Percentiles rank a stretch among this genome's conserved stretches.
phyloP scores from a whole-genome alignment of 2,888 invertebrate species.

The Eudemis profundana region DNA sequence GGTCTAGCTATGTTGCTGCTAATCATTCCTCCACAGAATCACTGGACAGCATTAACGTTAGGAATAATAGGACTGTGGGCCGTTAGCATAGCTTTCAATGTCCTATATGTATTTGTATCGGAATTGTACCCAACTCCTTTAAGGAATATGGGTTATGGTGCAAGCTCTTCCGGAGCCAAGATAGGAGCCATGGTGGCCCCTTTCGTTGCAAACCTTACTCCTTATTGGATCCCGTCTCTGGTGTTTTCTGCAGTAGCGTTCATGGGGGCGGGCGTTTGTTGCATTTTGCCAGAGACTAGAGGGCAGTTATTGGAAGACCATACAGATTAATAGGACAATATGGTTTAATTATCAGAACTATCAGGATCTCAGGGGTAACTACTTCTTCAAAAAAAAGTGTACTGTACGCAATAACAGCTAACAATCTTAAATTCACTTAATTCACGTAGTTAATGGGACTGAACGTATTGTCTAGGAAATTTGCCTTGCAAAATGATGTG shows the following conservation, averaged over 20 bases:
- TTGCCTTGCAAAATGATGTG: too few species aligned
- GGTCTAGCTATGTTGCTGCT: slow-evolving; percentile 56
- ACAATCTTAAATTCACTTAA: too few species aligned
- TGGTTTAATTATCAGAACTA: too few species aligned
- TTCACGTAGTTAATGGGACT: too few species aligned
- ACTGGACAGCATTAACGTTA: slow-evolving; percentile 53
- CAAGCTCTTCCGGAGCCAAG: slow-evolving; percentile 59
- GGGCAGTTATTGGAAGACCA: slow-evolving; percentile 61
- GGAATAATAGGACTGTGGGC: slow-evolving; percentile 56
- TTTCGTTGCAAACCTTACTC: slow-evolving; percentile 60
- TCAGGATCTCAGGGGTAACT: too few species aligned
- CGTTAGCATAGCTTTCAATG: slow-evolving; percentile 50
- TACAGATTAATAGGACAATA: too few species aligned
- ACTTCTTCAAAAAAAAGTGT: too few species aligned
- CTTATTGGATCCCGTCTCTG: slow-evolving; percentile 61
- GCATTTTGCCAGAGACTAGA: slow-evolving; percentile 68
- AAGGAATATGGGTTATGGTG: slow-evolving; percentile 65
- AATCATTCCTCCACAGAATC: slow-evolving; percentile 54
- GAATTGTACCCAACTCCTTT: slow-evolving; percentile 69
- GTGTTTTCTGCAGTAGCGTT: slow-evolving; percentile 61
- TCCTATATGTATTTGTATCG: slow-evolving; percentile 58
- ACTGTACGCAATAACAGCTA: too few species aligned
- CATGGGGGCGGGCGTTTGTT: slow-evolving; percentile 56
- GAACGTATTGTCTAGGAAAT: too few species aligned
- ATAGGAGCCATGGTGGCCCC: slow-evolving; percentile 65